phyloP scores from a whole-genome alignment of 2,113 vertebrate genomes.

The Rhinoptilus africanus region DNA sequence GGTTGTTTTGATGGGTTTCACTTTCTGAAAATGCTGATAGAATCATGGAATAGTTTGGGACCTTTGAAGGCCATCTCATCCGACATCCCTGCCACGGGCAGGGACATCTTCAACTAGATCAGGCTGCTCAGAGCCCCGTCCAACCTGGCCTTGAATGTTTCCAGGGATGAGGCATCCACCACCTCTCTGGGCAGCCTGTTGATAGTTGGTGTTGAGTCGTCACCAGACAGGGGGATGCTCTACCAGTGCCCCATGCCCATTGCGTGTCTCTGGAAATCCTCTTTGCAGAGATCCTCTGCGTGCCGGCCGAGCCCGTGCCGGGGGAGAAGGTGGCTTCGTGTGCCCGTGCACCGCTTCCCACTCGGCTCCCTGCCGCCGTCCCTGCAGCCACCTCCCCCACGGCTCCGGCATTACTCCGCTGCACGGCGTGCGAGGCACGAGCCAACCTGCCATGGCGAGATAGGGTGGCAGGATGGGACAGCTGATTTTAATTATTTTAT shows the following conservation, averaged over 20 bases:
- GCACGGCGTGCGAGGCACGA: not conserved
- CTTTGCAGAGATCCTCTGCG: not conserved
- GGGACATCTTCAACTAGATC: not conserved
- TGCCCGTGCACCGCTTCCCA: fast-evolving
- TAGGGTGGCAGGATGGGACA: slow-evolving; percentile 1
- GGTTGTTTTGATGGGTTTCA: not conserved
- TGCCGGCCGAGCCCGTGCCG: not conserved
- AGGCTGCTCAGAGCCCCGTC: not conserved
- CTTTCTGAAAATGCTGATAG: not conserved
- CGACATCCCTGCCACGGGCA: not conserved
- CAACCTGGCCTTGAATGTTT: not conserved
- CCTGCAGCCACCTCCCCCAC: not conserved
- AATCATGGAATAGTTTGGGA: not conserved
- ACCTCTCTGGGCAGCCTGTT: not conserved
- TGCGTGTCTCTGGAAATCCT: not conserved
- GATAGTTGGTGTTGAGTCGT: not conserved
- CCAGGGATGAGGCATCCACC: not conserved
- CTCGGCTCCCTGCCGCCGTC: fast-evolving
- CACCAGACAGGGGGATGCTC: not conserved
- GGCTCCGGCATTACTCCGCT: not conserved
- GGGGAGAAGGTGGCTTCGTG: not conserved
- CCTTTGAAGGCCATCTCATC: not conserved
- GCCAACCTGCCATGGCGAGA: not conserved
- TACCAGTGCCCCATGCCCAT: not conserved
- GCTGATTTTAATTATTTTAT: slow-evolving; percentile 66